Percentiles rank a stretch among this genome's conserved stretches.
phyloP scores from a whole-genome alignment of 1,140 invertebrate species.

The Rhyzopertha dominica region DNA sequence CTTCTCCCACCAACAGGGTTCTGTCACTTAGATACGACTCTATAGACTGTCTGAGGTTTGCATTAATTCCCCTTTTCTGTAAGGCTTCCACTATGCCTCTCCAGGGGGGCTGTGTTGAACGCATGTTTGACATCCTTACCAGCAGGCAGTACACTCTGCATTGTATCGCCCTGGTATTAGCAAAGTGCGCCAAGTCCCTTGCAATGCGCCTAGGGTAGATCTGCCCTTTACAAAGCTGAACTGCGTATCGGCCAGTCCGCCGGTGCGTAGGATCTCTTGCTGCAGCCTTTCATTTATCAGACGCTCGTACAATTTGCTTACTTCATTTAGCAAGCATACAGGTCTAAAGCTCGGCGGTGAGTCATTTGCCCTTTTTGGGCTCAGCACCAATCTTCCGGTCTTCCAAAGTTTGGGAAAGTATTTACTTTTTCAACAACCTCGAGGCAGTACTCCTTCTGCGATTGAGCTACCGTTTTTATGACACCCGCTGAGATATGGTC shows the following conservation, averaged over 20 bases:
- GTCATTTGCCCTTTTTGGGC: constrained; percentile 10
- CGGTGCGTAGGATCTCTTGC: constrained; percentile 15
- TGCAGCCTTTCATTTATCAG: constrained; percentile 13
- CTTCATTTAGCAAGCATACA: constrained; percentile 20
- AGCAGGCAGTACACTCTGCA: constrained; percentile 16
- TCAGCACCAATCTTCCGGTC: constrained; percentile 17
- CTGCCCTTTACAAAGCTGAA: constrained; percentile 22
- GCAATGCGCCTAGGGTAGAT: constrained; percentile 21
- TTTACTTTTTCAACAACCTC: constrained; percentile 1
- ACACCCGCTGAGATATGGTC: constrained; percentile 25
- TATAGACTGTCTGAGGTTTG: constrained; percentile 8
- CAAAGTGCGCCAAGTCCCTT: constrained; percentile 15
- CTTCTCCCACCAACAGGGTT: constrained; percentile 2
- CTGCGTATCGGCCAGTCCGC: constrained; percentile 15
- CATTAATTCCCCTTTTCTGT: constrained; percentile 4
- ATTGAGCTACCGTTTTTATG: constrained; percentile 10
- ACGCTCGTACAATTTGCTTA: constrained; percentile 23
- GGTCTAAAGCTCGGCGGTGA: constrained; percentile 19
- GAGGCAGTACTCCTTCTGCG: not conserved
- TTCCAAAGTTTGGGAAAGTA: constrained; percentile 22
- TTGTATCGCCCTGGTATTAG: constrained; percentile 23
- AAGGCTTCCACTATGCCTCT: constrained; percentile 5
- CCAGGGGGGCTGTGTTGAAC: constrained; percentile 26
- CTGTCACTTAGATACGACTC: constrained; percentile 14
- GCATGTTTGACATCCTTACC: constrained; percentile 25